These are phyloP conservation scores for Menura novaehollandiae DNA, from an alignment of 2,113 vertebrate genomes.

Conservation along the genomic window DNA sequence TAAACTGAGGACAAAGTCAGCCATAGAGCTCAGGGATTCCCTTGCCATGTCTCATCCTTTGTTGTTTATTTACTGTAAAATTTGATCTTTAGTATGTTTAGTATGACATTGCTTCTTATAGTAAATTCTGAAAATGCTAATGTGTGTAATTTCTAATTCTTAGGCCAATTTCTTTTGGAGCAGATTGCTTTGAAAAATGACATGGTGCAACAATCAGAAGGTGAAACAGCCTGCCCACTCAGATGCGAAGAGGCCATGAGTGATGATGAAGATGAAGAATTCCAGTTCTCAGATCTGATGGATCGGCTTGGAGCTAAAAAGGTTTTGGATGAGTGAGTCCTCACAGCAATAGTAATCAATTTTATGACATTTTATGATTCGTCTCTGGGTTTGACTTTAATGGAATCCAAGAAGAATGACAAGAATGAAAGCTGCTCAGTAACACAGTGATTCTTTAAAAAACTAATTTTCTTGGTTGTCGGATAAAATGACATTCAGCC, in stretches of 20 bases:
- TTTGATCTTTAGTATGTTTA: not conserved
- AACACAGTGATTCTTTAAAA: not conserved
- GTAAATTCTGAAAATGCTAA: not conserved
- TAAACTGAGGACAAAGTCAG: not conserved
- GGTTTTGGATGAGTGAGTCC: slow-evolving; percentile 87
- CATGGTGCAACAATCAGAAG: not conserved
- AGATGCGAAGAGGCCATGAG: slow-evolving; percentile 51
- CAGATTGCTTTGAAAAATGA: slow-evolving; percentile 40
- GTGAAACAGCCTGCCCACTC: slow-evolving; percentile 70
- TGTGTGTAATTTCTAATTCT: not conserved
- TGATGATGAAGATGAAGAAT: slow-evolving; percentile 77
- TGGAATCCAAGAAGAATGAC: not conserved
- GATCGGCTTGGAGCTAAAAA: slow-evolving; percentile 83
- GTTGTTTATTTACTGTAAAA: not conserved
- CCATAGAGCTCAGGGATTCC: not conserved
- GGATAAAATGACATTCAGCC: not conserved
- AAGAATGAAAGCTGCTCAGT: not conserved
- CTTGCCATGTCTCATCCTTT: not conserved
- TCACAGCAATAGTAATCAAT: not conserved
- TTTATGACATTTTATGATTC: not conserved
- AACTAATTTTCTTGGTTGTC: not conserved
- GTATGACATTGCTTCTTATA: not conserved
- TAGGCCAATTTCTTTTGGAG: slow-evolving; percentile 83
- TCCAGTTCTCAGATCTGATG: slow-evolving; percentile 85
- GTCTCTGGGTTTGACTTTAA: not conserved